Percentiles rank a stretch among this genome's conserved stretches.
Conservation (phyloP, 2,888 invertebrate genomes). For the Aphidoletes aphidimyza region DNA sequence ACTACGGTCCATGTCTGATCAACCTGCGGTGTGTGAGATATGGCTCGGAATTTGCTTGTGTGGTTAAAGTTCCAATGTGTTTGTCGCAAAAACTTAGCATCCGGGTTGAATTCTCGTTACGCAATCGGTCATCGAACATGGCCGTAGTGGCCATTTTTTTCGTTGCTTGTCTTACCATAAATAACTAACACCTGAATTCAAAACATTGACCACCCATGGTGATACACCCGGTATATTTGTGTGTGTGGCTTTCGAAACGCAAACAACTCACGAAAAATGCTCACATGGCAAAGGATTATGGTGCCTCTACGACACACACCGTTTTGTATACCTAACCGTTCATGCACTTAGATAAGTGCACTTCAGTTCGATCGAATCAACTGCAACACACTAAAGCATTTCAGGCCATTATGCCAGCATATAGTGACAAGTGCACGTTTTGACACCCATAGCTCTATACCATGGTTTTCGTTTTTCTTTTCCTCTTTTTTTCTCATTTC, state of each 20-base stretch:
- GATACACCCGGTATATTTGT: slow-evolving; percentile 1
- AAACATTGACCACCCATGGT: no score
- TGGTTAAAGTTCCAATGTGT: no score
- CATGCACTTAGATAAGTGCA: slow-evolving; percentile 42
- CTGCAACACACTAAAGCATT: not conserved
- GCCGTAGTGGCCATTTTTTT: no score
- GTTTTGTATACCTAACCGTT: slow-evolving; percentile 29
- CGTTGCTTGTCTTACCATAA: no score
- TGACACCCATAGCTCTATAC: not conserved
- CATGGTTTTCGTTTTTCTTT: not conserved
- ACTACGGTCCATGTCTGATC: no score
- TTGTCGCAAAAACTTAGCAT: no score
- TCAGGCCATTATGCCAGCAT: not conserved
- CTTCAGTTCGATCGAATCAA: slow-evolving; percentile 39
- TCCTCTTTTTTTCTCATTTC: not conserved
- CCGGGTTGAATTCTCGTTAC: no score
- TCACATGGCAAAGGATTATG: slow-evolving; percentile 22
- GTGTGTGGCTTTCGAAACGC: not conserved
- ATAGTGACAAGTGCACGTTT: slow-evolving; percentile 19
- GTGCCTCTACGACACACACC: no score
- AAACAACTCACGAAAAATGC: slow-evolving; percentile 19
- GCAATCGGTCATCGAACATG: no score
- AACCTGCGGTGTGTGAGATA: no score
- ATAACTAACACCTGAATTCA: no score
- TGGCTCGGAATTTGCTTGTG: no score